phyloP scores from a whole-genome alignment of 2,888 invertebrate genomes.

The Busseola fusca region DNA sequence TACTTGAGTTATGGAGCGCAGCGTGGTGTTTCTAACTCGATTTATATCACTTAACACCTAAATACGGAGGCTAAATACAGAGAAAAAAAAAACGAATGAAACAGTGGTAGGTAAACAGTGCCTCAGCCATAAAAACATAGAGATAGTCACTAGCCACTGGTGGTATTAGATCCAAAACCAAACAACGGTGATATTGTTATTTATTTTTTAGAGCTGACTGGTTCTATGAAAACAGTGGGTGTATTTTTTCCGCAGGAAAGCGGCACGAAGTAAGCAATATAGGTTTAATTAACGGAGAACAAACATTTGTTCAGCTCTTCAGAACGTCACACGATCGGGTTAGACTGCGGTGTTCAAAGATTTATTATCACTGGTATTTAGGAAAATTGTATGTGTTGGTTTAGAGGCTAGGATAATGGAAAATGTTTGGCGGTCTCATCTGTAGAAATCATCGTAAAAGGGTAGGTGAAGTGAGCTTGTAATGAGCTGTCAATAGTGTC shows the following conservation, averaged over 20 bases:
- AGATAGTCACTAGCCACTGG: conserved; percentile 10
- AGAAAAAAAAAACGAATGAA: neutral
- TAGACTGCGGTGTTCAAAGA: conserved; percentile 58
- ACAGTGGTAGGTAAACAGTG: neutral
- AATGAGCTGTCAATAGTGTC: no score
- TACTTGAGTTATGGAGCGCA: no score
- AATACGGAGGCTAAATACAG: conserved; percentile 1
- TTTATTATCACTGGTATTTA: conserved; percentile 15
- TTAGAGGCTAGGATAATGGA: neutral
- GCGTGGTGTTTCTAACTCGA: no score
- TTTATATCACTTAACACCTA: no score
- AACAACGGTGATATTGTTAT: conserved; percentile 52
- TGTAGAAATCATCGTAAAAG: neutral
- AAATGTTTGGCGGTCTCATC: neutral
- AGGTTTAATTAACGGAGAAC: conserved; percentile 76
- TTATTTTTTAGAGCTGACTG: conserved; percentile 59
- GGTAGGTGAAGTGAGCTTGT: neutral
- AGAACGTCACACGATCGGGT: conserved; percentile 59
- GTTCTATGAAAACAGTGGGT: conserved; percentile 51
- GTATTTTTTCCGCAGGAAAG: conserved; percentile 62
- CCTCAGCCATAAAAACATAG: neutral
- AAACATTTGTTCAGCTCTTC: conserved; percentile 75
- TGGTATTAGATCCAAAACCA: conserved; percentile 41
- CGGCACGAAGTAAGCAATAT: conserved; percentile 70
- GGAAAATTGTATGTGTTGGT: conserved; percentile 6